Percentiles rank a stretch among this genome's conserved stretches.
Conservation (phyloP, 2,888 invertebrate genomes). For the Amphipoea oculea region DNA sequence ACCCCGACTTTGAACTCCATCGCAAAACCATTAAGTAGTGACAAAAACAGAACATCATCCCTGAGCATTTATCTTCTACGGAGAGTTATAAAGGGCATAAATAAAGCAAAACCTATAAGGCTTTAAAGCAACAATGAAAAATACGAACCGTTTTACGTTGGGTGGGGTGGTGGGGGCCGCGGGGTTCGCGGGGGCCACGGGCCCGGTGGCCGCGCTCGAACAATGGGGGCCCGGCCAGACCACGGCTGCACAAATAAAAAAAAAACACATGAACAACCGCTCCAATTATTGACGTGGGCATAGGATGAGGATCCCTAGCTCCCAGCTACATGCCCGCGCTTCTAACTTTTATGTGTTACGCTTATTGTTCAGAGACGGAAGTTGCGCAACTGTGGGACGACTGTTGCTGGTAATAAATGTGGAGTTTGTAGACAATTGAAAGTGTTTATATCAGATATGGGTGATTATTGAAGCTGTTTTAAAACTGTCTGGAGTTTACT, state of each 20-base stretch:
- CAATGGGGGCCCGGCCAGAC: slow-evolving; percentile 86
- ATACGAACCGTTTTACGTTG: slow-evolving; percentile 89
- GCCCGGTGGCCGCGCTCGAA: slow-evolving; percentile 79
- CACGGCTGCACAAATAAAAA: slow-evolving; percentile 86
- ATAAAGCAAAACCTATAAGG: slow-evolving; percentile 90
- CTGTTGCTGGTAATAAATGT: slow-evolving; percentile 43
- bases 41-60: slow-evolving; percentile 85
- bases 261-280: slow-evolving; percentile 87
- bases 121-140: slow-evolving; percentile 90
- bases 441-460: slow-evolving; percentile 14
- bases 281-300: slow-evolving; percentile 90
- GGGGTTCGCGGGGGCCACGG: slow-evolving; percentile 72
- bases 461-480: slow-evolving; percentile 16
- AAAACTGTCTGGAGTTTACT: slow-evolving; percentile 5
- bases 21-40: slow-evolving; percentile 78
- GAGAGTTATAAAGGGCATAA: slow-evolving; percentile 88
- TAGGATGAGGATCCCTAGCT: slow-evolving; percentile 81
- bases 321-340: slow-evolving; percentile 73
- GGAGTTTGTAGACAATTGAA: slow-evolving; percentile 32
- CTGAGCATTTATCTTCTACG: slow-evolving; percentile 85
- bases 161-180: slow-evolving; percentile 73
- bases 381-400: slow-evolving; percentile 44
- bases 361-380: slow-evolving; percentile 64
- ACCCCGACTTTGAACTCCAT: slow-evolving; percentile 33
- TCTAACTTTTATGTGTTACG: slow-evolving; percentile 68